Evolutionary conservation across 2,797 vertebrate species (phyloP).

Genomic region (Melanotaenia maccullochi): DNA sequence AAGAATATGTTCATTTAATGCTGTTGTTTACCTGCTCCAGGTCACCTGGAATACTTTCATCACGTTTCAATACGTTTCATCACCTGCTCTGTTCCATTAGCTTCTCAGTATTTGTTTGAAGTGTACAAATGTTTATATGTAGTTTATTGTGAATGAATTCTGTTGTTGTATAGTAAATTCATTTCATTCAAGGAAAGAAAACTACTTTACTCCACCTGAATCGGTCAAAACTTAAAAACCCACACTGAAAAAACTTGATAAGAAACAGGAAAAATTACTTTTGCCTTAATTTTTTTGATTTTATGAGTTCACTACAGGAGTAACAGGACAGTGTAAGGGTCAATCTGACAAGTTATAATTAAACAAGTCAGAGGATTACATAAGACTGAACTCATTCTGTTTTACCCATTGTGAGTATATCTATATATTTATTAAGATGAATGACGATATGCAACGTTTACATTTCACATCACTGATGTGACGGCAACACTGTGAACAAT

Average conservation of each 20-base stretch:
- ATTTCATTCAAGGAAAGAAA: slow-evolving; percentile 47
- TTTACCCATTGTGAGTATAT: slow-evolving; percentile 44
- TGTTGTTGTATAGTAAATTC: slow-evolving; percentile 54
- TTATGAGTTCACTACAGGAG: neutral
- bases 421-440: slow-evolving; percentile 71
- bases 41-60: slow-evolving; percentile 41
- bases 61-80: neutral
- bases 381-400: slow-evolving; percentile 8
- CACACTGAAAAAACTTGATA: slow-evolving; percentile 39
- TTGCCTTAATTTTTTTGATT: slow-evolving; percentile 66
- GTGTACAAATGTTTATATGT: slow-evolving; percentile 71
- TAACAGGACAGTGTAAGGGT: neutral
- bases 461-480: slow-evolving; percentile 73
- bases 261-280: slow-evolving; percentile 37
- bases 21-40: slow-evolving; percentile 14
- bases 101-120: slow-evolving; percentile 56
- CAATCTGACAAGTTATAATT: slow-evolving; percentile 17
- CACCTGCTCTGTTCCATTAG: slow-evolving; percentile 14
- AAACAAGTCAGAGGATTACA: slow-evolving; percentile 35
- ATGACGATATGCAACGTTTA: slow-evolving; percentile 79
- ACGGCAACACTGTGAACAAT: slow-evolving; percentile 79
- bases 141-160: slow-evolving; percentile 55
- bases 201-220: slow-evolving; percentile 52
- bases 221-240: slow-evolving; percentile 16
- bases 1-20: slow-evolving; percentile 14